These are phyloP conservation scores for Chironomus striatipennis DNA, from an alignment of 1,140 invertebrate genomes.

Conservation along the genomic window DNA sequence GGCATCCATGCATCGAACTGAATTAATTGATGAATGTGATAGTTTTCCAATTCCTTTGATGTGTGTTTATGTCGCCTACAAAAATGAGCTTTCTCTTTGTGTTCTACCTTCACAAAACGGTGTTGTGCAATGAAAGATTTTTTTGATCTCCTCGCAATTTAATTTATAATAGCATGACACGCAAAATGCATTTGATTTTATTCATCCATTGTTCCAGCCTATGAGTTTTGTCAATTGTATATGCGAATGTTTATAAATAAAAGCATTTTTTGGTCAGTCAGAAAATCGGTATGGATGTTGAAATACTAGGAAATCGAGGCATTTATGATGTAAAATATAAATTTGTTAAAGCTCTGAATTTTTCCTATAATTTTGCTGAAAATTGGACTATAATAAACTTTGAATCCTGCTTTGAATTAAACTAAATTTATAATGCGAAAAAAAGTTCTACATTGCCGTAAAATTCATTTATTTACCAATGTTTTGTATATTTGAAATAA, in stretches of 20 bases:
- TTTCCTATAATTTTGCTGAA: too few relatives aligned
- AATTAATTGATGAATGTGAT: slow-evolving; percentile 2
- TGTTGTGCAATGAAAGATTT: background rate
- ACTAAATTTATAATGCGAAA: too few relatives aligned
- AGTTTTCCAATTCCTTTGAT: background rate
- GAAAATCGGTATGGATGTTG: background rate
- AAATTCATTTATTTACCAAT: too few relatives aligned
- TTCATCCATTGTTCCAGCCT: background rate
- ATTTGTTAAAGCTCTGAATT: too few relatives aligned
- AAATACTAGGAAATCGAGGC: too few relatives aligned
- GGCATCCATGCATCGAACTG: too few relatives aligned
- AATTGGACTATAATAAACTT: too few relatives aligned
- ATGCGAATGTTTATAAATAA: background rate
- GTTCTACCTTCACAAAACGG: background rate
- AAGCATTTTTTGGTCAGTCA: background rate
- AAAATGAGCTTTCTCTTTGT: background rate
- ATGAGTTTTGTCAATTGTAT: too few relatives aligned
- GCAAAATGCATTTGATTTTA: slow-evolving; percentile 2
- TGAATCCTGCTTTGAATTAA: too few relatives aligned
- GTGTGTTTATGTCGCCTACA: background rate
- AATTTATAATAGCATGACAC: background rate
- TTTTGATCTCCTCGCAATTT: background rate
- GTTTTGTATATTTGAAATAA: too few relatives aligned
- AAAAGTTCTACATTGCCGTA: too few relatives aligned
- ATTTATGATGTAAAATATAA: too few relatives aligned